Percentiles rank a stretch among this genome's conserved stretches.
Evolutionary conservation across 2,888 invertebrate species (phyloP).

Genomic region (Polydesmus complanatus): DNA sequence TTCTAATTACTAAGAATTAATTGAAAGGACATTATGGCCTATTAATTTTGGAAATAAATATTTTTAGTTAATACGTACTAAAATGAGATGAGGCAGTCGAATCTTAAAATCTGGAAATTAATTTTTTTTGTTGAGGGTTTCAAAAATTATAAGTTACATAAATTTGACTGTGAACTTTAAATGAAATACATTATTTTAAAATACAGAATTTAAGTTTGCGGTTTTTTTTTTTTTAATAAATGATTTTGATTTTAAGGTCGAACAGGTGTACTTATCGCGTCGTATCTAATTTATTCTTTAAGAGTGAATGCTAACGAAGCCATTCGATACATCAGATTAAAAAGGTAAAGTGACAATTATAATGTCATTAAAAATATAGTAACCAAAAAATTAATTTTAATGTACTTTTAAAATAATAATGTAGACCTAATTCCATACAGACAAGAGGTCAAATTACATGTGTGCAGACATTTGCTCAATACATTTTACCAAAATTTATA

Average conservation of each 20-base stretch:
- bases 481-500: slow-evolving; percentile 53
- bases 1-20: no score
- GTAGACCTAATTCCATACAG: slow-evolving; percentile 61
- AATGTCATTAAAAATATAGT: not conserved
- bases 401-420: slow-evolving; percentile 17
- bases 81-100: no score
- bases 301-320: slow-evolving; percentile 60
- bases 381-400: not conserved
- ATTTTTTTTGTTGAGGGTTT: no score
- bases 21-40: no score
- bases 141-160: no score
- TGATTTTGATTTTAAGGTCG: slow-evolving; percentile 52
- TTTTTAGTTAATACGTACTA: no score
- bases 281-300: slow-evolving; percentile 66
- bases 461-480: slow-evolving; percentile 67
- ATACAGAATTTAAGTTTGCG: no score
- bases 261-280: slow-evolving; percentile 75
- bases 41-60: no score
- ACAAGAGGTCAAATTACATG: slow-evolving; percentile 66
- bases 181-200: no score
- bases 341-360: slow-evolving; percentile 32
- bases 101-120: no score
- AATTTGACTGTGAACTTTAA: no score
- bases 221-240: no score
- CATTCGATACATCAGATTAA: slow-evolving; percentile 59